A percentile compares a stretch with the other conserved stretches of the same genome.
Conservation (phyloP, 2,113 vertebrate genomes). For the Psammodynastes pulverulentus region DNA sequence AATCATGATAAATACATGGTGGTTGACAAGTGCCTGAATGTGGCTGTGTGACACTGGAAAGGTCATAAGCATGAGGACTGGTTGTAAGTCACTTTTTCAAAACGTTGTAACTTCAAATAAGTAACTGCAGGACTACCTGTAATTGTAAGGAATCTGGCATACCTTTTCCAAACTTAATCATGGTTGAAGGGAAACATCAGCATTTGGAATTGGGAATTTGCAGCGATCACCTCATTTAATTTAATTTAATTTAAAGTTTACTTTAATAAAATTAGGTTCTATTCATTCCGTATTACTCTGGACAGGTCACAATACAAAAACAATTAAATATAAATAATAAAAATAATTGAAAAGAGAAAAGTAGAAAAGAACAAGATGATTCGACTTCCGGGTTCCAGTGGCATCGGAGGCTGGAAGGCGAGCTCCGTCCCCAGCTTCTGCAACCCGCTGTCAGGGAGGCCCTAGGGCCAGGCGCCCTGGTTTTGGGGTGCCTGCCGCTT, state of each 20-base stretch:
- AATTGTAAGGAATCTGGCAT: background rate
- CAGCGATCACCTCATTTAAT: background rate
- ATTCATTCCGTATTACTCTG: background rate
- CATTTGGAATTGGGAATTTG: background rate
- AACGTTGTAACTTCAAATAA: background rate
- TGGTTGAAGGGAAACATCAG: background rate
- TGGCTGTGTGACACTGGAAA: background rate
- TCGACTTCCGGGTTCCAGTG: no score
- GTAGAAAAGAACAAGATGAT: background rate
- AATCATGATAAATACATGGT: background rate
- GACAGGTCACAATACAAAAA: background rate
- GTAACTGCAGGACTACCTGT: background rate
- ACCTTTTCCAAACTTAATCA: background rate
- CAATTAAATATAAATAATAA: background rate
- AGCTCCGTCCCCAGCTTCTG: no score
- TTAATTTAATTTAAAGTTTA: background rate
- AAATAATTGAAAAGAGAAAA: background rate
- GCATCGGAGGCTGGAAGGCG: no score
- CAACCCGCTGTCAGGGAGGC: no score
- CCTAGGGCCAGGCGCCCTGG: no score
- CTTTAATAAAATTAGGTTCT: background rate
- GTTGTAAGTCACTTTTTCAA: background rate
- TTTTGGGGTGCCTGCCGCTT: no score
- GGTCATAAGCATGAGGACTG: background rate
- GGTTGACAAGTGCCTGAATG: background rate